A percentile compares a stretch with the other conserved stretches of the same genome.
Evolutionary conservation across 2,888 invertebrate species (phyloP).

Genomic region (Eupithecia exiguata): DNA sequence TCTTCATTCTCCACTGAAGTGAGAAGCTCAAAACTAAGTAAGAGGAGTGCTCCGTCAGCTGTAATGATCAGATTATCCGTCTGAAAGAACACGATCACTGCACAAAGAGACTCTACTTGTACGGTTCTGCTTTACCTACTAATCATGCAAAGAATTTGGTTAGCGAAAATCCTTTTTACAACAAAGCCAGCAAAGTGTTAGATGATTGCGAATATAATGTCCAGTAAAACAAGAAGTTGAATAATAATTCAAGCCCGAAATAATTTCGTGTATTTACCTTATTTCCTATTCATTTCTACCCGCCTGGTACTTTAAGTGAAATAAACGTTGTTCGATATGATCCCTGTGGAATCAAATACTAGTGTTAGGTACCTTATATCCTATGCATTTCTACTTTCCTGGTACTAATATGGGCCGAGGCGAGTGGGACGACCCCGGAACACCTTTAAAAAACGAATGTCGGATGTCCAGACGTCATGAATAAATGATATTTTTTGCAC

Average conservation of each 20-base stretch:
- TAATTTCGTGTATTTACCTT: no score
- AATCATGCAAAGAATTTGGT: slow-evolving; percentile 25
- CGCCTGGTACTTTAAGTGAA: no score
- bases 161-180: slow-evolving; percentile 13
- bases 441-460: background rate
- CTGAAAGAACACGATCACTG: slow-evolving; percentile 68
- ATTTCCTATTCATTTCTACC: no score
- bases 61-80: slow-evolving; percentile 76
- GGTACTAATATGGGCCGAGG: no score
- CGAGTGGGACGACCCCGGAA: no score
- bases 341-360: no score
- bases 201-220: background rate
- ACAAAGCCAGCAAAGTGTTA: background rate
- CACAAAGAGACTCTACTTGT: slow-evolving; percentile 57
- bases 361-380: no score
- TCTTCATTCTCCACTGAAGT: slow-evolving; percentile 16
- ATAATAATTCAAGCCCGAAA: no score
- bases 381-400: no score
- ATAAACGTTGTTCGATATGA: no score
- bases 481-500: background rate
- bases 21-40: slow-evolving; percentile 61
- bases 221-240: background rate
- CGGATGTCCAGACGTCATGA: no score
- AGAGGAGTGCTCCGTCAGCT: slow-evolving; percentile 62
- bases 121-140: slow-evolving; percentile 18